These are phyloP conservation scores for Hiodon tergisus DNA, from an alignment of 2,113 vertebrate species.

Conservation along the genomic window DNA sequence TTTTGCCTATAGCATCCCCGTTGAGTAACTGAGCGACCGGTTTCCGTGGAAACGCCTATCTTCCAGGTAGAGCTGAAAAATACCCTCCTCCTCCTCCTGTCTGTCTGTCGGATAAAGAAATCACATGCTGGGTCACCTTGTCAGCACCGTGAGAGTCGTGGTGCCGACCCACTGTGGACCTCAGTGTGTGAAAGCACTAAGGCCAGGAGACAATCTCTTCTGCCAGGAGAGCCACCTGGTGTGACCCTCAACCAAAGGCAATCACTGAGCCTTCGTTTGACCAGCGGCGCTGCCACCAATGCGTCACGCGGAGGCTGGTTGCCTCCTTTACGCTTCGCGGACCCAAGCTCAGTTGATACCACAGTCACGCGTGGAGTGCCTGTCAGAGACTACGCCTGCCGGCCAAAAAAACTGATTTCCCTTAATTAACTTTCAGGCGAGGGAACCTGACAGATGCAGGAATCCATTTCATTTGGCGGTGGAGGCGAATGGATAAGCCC, in stretches of 20 bases:
- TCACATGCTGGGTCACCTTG: conserved; percentile 35
- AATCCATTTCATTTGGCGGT: background rate
- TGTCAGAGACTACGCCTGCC: conserved; percentile 30
- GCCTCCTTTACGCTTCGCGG: conserved; percentile 20
- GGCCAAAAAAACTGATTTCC: conserved; percentile 31
- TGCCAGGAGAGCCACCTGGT: too few species aligned
- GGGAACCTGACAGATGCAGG: conserved; percentile 35
- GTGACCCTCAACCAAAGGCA: conserved; percentile 5
- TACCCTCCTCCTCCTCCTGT: conserved; percentile 8
- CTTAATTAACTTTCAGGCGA: conserved; percentile 41
- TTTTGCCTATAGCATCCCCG: conserved; percentile 29
- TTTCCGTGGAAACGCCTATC: conserved; percentile 40
- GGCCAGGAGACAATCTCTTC: background rate
- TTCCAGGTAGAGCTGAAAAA: conserved; percentile 25
- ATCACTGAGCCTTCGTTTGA: conserved; percentile 6
- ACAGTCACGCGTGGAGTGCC: conserved; percentile 13
- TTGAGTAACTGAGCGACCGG: conserved; percentile 24
- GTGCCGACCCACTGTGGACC: conserved; percentile 15
- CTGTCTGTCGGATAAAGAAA: conserved; percentile 30
- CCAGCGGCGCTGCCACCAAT: background rate
- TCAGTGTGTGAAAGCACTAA: conserved; percentile 19
- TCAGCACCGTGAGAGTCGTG: conserved; percentile 20
- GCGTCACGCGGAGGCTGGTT: background rate
- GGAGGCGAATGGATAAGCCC: background rate
- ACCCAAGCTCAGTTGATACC: conserved; percentile 30